Percentiles rank a stretch among this genome's conserved stretches.
These are phyloP conservation scores for Pachycephus smyrnensis DNA, from an alignment of 2,888 invertebrate genomes.

Conservation along the genomic window DNA sequence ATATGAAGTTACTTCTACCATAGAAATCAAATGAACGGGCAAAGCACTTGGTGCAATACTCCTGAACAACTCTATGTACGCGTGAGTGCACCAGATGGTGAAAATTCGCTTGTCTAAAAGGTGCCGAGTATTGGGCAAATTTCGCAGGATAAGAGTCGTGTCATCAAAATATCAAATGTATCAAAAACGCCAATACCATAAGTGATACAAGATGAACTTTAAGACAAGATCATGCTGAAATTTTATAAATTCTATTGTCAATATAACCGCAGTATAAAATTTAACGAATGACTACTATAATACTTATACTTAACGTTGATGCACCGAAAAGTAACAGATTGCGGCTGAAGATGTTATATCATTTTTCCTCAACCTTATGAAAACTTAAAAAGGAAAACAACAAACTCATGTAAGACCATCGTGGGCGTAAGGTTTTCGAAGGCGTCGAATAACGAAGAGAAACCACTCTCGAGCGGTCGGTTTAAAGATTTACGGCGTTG, in stretches of 20 bases:
- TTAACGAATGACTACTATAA: neutral
- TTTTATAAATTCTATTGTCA: neutral
- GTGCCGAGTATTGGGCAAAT: neutral
- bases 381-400: slow-evolving; percentile 7
- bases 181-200: neutral
- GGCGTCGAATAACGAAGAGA: slow-evolving; percentile 63
- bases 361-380: neutral
- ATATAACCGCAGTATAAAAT: neutral
- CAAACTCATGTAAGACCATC: slow-evolving; percentile 29
- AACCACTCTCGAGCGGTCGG: slow-evolving; percentile 58
- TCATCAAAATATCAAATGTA: neutral
- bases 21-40: neutral
- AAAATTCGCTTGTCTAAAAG: neutral
- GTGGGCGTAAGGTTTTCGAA: slow-evolving; percentile 38
- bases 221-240: neutral
- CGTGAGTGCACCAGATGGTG: neutral
- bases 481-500: slow-evolving; percentile 61
- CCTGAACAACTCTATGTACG: neutral
- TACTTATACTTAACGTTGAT: neutral
- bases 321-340: neutral
- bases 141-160: neutral
- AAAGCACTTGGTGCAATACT: neutral
- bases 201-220: neutral
- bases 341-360: neutral
- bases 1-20: neutral